Conservation (phyloP, 2,888 invertebrate species). For the Craniophora ligustri region DNA sequence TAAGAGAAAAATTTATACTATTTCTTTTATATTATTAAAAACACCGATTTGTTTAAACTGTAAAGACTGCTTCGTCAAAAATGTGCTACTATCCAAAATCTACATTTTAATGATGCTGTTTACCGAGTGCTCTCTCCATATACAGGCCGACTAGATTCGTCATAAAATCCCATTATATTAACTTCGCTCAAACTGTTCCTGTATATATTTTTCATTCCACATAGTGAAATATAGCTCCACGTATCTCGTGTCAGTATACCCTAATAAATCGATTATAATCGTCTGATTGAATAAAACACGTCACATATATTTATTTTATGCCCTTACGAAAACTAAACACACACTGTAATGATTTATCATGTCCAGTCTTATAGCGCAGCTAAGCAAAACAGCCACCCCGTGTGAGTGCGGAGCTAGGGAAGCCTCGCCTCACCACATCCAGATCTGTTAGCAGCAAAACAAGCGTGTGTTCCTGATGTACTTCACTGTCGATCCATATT, state of each 20-base stretch:
- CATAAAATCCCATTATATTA: constrained; percentile 9
- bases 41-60: constrained; percentile 23
- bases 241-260: constrained; percentile 10
- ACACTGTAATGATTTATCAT: constrained; percentile 9
- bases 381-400: neutral
- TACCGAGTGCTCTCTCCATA: constrained; percentile 16
- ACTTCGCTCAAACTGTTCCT: constrained; percentile 14
- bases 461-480: constrained; percentile 19
- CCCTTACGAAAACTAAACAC: constrained; percentile 40
- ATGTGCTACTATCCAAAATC: constrained; percentile 8
- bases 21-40: constrained; percentile 34
- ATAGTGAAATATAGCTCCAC: constrained; percentile 10
- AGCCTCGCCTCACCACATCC: neutral
- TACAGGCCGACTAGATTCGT: constrained; percentile 23
- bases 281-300: constrained; percentile 15
- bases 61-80: constrained; percentile 25
- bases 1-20: constrained; percentile 42
- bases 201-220: constrained; percentile 8
- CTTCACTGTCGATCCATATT: constrained; percentile 12
- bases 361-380: constrained; percentile 4
- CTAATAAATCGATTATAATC: constrained; percentile 16
- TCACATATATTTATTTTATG: constrained; percentile 19
- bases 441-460: constrained; percentile 10
- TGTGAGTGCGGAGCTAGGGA: neutral
- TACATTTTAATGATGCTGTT: constrained; percentile 11